phyloP scores from a whole-genome alignment of 2,113 vertebrate species.

The Gnathonemus longibarbis region DNA sequence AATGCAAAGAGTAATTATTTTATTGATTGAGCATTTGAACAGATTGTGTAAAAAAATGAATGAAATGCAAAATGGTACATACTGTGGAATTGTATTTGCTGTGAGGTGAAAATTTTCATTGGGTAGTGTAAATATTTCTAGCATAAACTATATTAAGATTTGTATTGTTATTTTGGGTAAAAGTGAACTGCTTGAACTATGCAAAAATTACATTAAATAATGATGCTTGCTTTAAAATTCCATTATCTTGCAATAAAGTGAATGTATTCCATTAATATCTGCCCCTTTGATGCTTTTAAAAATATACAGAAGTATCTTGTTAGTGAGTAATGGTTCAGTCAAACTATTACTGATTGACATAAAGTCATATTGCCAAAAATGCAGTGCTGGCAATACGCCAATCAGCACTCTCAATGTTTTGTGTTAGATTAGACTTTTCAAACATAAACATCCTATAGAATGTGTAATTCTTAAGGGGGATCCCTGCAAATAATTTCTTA shows the following conservation, averaged over 20 bases:
- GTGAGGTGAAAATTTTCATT: conserved; percentile 33
- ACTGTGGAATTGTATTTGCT: conserved; percentile 40
- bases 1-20: conserved; percentile 33
- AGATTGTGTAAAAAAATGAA: neutral
- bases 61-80: conserved; percentile 33
- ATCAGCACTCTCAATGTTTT: too few relatives aligned
- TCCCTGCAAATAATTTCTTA: neutral
- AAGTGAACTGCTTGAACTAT: conserved; percentile 59
- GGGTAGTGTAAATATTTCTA: conserved; percentile 50
- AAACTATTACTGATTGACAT: conserved; percentile 27
- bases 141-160: conserved; percentile 45
- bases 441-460: neutral
- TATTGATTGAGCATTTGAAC: conserved; percentile 10
- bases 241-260: conserved; percentile 57
- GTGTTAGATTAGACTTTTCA: neutral
- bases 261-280: conserved; percentile 53
- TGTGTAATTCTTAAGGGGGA: neutral
- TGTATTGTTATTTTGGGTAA: conserved; percentile 44
- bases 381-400: conserved; percentile 16
- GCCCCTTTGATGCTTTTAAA: conserved; percentile 41
- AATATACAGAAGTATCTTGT: conserved; percentile 37
- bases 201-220: conserved; percentile 48
- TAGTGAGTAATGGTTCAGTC: conserved; percentile 30
- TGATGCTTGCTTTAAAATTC: conserved; percentile 59
- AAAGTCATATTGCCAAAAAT: conserved; percentile 44